Evolutionary conservation across 2,797 vertebrate species (phyloP).

Genomic region (Balearica regulorum): DNA sequence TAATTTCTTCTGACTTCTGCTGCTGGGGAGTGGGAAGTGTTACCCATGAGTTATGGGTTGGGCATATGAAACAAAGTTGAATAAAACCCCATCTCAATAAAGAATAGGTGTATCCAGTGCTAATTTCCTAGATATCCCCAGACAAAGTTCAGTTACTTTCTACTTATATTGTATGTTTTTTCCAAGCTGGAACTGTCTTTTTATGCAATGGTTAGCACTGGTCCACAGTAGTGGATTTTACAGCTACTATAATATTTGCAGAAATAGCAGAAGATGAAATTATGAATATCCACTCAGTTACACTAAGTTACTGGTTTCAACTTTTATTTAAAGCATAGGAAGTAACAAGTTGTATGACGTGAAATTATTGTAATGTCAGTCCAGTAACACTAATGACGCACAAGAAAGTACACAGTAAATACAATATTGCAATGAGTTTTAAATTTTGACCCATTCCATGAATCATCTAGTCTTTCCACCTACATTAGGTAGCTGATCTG

Average conservation of each 20-base stretch:
- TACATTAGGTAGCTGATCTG: neutral
- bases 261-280: neutral
- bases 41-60: neutral
- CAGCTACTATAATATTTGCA: neutral
- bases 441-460: neutral
- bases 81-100: neutral
- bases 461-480: neutral
- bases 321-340: neutral
- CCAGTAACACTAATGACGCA: neutral
- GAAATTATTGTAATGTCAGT: neutral
- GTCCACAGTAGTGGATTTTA: neutral
- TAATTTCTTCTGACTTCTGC: neutral
- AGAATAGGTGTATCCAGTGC: neutral
- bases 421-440: neutral
- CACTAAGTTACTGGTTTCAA: neutral
- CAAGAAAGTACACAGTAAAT: neutral
- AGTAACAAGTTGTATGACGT: neutral
- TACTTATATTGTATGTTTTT: neutral
- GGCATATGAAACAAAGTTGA: neutral
- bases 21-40: neutral
- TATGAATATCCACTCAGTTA: neutral
- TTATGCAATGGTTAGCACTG: neutral
- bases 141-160: neutral
- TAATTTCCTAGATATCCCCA: neutral
- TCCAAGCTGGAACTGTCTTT: neutral